Evolutionary conservation across 2,113 vertebrate genomes (phyloP).

Genomic region (Excalfactoria chinensis): DNA sequence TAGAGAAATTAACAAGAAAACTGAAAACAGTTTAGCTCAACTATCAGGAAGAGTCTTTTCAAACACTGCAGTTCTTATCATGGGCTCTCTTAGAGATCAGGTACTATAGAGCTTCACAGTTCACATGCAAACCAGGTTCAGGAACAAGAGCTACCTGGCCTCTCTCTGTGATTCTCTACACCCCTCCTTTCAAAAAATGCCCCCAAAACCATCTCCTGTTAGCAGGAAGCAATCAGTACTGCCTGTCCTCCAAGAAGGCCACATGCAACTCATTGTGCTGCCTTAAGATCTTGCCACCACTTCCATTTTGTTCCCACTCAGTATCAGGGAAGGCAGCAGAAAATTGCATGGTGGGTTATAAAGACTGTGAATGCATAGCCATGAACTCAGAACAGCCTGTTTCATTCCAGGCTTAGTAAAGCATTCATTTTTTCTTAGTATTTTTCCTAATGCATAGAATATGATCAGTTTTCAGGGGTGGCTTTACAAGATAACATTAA

Average conservation of each 20-base stretch:
- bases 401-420: background rate
- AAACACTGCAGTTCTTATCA: background rate
- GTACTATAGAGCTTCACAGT: accelerated
- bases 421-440: background rate
- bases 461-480: background rate
- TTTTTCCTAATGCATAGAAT: background rate
- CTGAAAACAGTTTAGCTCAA: slow-evolving; percentile 24
- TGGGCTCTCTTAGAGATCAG: background rate
- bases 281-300: background rate
- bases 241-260: background rate
- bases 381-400: background rate
- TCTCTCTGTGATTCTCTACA: background rate
- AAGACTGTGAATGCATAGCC: background rate
- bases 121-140: background rate
- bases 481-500: background rate
- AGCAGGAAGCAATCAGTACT: background rate
- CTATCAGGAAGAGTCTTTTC: background rate
- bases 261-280: background rate
- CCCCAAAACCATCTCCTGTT: background rate
- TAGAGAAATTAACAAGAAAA: background rate
- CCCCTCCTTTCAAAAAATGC: background rate
- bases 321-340: background rate
- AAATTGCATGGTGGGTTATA: background rate
- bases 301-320: background rate
- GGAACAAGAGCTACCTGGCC: background rate